These are phyloP conservation scores for Tamandua tetradactyla DNA, from an alignment of 2,797 vertebrate genomes.

Conservation along the genomic window DNA sequence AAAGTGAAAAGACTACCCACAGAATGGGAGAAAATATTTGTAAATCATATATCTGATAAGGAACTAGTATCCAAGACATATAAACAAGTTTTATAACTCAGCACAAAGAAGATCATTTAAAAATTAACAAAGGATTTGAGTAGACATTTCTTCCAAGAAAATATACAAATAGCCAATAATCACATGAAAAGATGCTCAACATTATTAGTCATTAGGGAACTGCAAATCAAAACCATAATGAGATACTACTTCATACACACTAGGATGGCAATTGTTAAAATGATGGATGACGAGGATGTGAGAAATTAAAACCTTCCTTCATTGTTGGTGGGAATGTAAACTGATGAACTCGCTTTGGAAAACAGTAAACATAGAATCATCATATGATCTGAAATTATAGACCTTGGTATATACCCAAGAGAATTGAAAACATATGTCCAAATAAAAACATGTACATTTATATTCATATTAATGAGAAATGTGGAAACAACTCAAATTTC, in stretches of 20 bases:
- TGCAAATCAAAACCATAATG: neutral
- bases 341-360: neutral
- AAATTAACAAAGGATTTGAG: neutral
- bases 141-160: neutral
- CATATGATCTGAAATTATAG: neutral
- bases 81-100: neutral
- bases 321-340: neutral
- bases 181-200: neutral
- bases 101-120: conserved; percentile 19
- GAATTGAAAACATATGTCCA: neutral
- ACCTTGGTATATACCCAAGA: neutral
- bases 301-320: neutral
- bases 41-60: conserved; percentile 7
- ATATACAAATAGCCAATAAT: neutral
- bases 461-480: neutral
- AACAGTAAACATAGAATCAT: neutral
- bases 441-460: neutral
- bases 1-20: neutral
- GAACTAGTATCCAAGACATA: neutral
- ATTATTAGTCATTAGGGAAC: neutral
- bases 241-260: neutral
- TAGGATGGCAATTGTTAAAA: neutral
- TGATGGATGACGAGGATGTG: neutral
- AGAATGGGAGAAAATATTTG: neutral
- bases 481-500: neutral